phyloP scores from a whole-genome alignment of 2,113 vertebrate genomes.

The Motacilla tschutschensis region DNA sequence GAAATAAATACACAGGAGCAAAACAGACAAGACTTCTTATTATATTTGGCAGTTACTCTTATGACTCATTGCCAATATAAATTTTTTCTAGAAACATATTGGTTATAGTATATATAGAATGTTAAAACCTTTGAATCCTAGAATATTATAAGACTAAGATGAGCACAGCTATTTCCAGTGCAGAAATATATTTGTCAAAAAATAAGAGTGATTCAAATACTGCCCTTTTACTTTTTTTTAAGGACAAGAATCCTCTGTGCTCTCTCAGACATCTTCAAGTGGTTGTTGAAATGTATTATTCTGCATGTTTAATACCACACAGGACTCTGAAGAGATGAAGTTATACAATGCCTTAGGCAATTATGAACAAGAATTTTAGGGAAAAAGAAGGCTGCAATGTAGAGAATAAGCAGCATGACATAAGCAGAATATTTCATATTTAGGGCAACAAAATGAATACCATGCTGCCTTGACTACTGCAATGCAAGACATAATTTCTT shows the following conservation, averaged over 20 bases:
- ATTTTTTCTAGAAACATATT: neutral
- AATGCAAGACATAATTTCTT: neutral
- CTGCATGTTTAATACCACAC: conserved; percentile 5
- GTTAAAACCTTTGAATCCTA: neutral
- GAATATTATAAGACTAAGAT: neutral
- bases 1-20: neutral
- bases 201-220: neutral
- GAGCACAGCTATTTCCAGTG: neutral
- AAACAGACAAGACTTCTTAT: neutral
- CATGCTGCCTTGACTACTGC: neutral
- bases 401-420: neutral
- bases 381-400: neutral
- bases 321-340: conserved; percentile 36
- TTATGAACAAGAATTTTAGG: conserved; percentile 32
- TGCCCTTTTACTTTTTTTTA: neutral
- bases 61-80: neutral
- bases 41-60: conserved; percentile 34
- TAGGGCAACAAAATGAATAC: neutral
- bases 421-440: conserved; percentile 51
- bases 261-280: conserved; percentile 22
- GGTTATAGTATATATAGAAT: neutral
- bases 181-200: neutral
- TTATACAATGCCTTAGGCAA: conserved; percentile 45
- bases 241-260: neutral
- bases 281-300: conserved; percentile 34